A percentile compares a stretch with the other conserved stretches of the same genome.
phyloP scores from a whole-genome alignment of 1,140 invertebrate genomes.

The Kradibia gibbosae region DNA sequence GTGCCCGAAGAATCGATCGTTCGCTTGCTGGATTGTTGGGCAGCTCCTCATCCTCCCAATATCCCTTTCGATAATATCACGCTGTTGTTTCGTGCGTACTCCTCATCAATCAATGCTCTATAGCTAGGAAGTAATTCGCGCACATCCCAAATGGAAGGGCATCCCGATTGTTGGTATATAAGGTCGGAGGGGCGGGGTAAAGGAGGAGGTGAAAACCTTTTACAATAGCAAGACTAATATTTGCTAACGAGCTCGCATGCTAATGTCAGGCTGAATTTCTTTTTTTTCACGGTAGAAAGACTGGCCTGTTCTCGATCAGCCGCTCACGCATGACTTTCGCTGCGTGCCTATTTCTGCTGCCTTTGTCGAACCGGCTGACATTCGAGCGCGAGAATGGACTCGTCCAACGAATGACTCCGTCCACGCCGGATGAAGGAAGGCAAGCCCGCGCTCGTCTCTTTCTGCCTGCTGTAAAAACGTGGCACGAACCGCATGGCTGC shows the following conservation, averaged over 20 bases:
- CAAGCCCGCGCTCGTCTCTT: conserved; percentile 44
- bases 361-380: neutral
- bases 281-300: neutral
- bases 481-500: too few relatives aligned
- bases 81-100: neutral
- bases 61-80: neutral
- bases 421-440: neutral
- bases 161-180: too few relatives aligned
- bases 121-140: neutral
- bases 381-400: conserved; percentile 38
- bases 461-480: conserved; percentile 5
- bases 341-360: neutral
- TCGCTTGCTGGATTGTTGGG: conserved; percentile 5
- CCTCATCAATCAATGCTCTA: conserved; percentile 25
- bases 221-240: neutral
- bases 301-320: conserved; percentile 3
- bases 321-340: neutral
- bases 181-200: neutral
- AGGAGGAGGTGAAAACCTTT: neutral
- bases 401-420: conserved; percentile 30
- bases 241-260: too few relatives aligned
- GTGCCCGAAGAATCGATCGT: conserved; percentile 36
- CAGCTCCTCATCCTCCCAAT: neutral
- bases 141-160: neutral
- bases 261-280: neutral